Conservation (phyloP, 2,113 vertebrate genomes). For the Chaetodon trifascialis region DNA sequence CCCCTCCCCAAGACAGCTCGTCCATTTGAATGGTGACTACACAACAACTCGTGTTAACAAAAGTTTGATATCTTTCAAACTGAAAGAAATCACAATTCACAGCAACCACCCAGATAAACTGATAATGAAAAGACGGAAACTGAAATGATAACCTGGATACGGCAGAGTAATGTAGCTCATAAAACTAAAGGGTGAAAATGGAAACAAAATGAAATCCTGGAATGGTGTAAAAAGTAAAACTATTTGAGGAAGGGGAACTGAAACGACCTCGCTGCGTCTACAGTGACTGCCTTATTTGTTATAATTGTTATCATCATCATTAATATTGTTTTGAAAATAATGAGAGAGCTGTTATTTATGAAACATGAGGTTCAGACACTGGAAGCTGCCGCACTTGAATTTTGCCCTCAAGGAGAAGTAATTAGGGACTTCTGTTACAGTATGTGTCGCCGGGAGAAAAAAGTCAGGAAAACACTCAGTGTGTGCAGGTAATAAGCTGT, state of each 20-base stretch:
- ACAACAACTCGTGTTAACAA: background rate
- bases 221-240: background rate
- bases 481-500: background rate
- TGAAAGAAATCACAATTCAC: background rate
- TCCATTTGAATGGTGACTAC: background rate
- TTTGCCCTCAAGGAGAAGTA: slow-evolving; percentile 17
- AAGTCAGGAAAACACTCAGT: background rate
- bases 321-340: slow-evolving; percentile 34
- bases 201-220: background rate
- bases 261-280: background rate
- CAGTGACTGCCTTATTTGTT: background rate
- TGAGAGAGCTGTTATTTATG: background rate
- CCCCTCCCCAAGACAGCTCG: background rate
- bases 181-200: background rate
- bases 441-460: background rate
- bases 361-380: slow-evolving; percentile 5
- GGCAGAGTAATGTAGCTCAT: background rate
- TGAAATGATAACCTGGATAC: background rate
- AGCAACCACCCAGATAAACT: background rate
- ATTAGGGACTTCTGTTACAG: slow-evolving; percentile 22
- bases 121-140: background rate
- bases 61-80: background rate
- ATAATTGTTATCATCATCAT: background rate
- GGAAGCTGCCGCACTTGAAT: slow-evolving; percentile 6
- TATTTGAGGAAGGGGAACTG: background rate